Evolutionary conservation across 2,797 vertebrate species (phyloP).

Genomic region (Hemibagrus guttatus): DNA sequence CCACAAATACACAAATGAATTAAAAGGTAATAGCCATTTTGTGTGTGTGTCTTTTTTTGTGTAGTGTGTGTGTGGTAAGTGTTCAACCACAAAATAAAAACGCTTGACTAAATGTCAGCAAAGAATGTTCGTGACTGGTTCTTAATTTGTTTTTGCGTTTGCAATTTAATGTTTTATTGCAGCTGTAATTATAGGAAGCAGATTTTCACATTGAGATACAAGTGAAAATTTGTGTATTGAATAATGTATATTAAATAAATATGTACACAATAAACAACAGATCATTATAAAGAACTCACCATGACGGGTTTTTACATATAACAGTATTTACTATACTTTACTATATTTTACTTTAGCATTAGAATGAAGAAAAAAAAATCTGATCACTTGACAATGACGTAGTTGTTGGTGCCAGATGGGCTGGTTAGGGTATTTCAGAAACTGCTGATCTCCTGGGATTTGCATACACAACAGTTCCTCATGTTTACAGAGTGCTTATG

Average conservation of each 20-base stretch:
- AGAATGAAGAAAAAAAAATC: neutral
- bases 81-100: neutral
- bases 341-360: too few species aligned
- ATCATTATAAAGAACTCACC: neutral
- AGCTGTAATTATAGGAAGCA: neutral
- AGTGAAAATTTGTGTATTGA: neutral
- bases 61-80: neutral
- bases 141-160: neutral
- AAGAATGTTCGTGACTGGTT: neutral
- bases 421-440: slow-evolving; percentile 3
- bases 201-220: neutral
- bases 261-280: neutral
- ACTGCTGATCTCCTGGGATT: neutral
- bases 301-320: neutral
- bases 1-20: neutral
- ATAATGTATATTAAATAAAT: neutral
- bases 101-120: neutral
- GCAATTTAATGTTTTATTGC: neutral
- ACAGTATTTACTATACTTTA: neutral
- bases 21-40: neutral
- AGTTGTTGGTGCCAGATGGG: neutral
- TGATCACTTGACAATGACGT: neutral
- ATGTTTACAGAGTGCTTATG: neutral
- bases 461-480: neutral
- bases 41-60: neutral